phyloP scores from a whole-genome alignment of 2,797 vertebrate species.

The Eulemur albifrons region DNA sequence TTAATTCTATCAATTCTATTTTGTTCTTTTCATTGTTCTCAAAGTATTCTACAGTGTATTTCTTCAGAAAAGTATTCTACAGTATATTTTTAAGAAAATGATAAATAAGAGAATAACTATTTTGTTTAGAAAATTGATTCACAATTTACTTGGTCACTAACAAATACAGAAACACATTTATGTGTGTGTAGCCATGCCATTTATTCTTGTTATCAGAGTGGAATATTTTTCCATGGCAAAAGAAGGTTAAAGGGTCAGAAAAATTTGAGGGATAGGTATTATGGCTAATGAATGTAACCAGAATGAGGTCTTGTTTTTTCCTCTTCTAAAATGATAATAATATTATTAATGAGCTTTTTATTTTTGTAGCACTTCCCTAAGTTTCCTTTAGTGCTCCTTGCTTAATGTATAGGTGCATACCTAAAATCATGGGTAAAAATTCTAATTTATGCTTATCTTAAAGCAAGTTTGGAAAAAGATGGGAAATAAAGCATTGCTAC shows the following conservation, averaged over 20 bases:
- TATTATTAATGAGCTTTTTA: neutral
- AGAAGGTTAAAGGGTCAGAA: neutral
- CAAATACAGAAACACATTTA: neutral
- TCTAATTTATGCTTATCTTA: neutral
- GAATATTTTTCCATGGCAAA: neutral
- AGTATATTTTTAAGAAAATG: neutral
- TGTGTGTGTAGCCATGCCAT: neutral
- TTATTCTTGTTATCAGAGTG: neutral
- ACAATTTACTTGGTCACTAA: neutral
- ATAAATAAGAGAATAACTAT: neutral
- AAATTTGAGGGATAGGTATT: neutral
- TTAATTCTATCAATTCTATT: neutral
- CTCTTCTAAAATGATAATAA: neutral
- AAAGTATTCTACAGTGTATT: neutral
- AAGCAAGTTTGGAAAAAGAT: neutral
- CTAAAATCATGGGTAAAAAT: neutral
- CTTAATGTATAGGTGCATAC: neutral
- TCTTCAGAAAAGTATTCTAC: no score
- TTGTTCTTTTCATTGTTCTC: neutral
- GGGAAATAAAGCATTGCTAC: neutral
- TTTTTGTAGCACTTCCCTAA: neutral
- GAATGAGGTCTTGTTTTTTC: neutral
- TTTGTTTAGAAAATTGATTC: neutral
- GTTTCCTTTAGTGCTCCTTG: neutral
- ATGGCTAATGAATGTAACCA: neutral